These are phyloP conservation scores for Orchesella flavescens DNA, from an alignment of 2,888 invertebrate genomes.

Conservation along the genomic window DNA sequence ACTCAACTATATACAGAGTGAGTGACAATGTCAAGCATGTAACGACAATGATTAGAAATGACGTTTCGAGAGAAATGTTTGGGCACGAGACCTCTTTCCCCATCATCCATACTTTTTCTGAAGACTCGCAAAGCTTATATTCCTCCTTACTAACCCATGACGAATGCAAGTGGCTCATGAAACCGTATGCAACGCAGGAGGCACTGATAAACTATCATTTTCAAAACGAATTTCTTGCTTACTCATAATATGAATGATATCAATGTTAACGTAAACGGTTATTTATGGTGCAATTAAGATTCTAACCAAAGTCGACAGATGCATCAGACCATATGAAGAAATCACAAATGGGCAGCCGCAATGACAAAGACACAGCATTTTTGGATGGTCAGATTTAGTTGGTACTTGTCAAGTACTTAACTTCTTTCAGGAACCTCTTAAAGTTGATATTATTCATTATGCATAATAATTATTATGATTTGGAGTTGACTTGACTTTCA, in stretches of 20 bases:
- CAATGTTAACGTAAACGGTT: too few relatives aligned
- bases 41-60: slow-evolving; percentile 7
- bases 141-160: slow-evolving; percentile 7
- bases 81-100: neutral
- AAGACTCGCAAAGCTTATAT: neutral
- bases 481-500: too few relatives aligned
- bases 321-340: neutral
- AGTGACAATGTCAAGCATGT: neutral
- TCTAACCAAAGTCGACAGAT: slow-evolving; percentile 8
- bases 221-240: neutral
- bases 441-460: too few relatives aligned
- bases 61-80: slow-evolving; percentile 15
- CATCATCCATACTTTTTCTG: slow-evolving; percentile 8
- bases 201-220: neutral
- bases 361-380: too few relatives aligned
- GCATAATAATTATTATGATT: too few relatives aligned
- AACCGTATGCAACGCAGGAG: neutral
- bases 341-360: neutral
- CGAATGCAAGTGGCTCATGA: slow-evolving; percentile 14
- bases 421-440: too few relatives aligned
- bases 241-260: neutral
- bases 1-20: neutral
- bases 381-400: too few relatives aligned
- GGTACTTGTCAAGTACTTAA: too few relatives aligned
- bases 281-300: neutral